These are phyloP conservation scores for Phainopepla nitens DNA, from an alignment of 2,113 vertebrate genomes.

Conservation along the genomic window DNA sequence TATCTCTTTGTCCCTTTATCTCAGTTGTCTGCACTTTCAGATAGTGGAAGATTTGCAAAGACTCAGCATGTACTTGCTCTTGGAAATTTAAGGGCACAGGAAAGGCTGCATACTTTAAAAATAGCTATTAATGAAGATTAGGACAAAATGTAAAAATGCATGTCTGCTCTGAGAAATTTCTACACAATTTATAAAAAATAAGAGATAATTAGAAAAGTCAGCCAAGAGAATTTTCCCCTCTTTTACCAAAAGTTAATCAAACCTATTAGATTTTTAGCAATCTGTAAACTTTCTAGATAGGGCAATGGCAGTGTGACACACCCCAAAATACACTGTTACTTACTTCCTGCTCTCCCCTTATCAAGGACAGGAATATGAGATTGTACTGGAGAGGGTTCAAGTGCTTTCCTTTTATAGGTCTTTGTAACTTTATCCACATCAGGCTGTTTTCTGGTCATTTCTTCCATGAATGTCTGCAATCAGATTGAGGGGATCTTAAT, in stretches of 20 bases:
- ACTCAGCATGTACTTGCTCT: not conserved
- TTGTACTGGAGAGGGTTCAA: conserved; percentile 75
- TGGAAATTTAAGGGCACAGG: not conserved
- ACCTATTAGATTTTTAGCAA: not conserved
- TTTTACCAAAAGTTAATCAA: not conserved
- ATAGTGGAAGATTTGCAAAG: not conserved
- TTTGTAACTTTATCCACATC: conserved; percentile 98
- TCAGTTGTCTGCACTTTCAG: not conserved
- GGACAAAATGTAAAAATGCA: not conserved
- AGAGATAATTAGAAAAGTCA: not conserved
- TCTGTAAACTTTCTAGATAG: not conserved
- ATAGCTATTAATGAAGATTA: not conserved
- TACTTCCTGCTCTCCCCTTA: conserved; percentile 89
- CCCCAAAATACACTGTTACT: conserved; percentile 45
- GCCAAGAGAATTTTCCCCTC: not conserved
- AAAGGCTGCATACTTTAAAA: not conserved
- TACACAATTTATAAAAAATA: not conserved
- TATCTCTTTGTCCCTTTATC: not conserved
- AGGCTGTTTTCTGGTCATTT: conserved; percentile 99
- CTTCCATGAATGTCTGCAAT: conserved; percentile 93
- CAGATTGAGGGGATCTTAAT: not conserved
- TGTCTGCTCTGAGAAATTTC: not conserved
- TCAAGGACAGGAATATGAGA: conserved; percentile 94
- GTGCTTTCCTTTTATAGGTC: conserved; percentile 90
- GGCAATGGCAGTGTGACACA: not conserved